Base-by-base conservation (phyloP, 2,797 vertebrate genomes). In the Pantherophis alleghaniensis region DNA sequence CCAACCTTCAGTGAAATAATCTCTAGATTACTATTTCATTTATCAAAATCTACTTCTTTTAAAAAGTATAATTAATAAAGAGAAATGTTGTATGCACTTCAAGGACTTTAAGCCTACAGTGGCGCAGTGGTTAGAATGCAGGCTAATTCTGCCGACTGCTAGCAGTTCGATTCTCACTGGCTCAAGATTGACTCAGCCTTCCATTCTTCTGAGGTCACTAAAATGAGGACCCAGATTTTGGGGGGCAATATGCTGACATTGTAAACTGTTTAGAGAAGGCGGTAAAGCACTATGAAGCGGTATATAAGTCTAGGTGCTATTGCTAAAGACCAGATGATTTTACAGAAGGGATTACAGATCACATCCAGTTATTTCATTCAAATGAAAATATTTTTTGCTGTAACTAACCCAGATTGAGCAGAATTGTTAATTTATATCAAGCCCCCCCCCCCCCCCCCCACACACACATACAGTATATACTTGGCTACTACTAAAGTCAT, bases 1-100 rank as follows among this genome's bases (percentile, higher is more conserved):
- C 61, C 0, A 0, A 26, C 0, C 0, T 5, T 4, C 28, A 12
- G 10, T 86, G 91, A 74, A 94, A 88, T 57, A 92, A 10, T 86
- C 91, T 90, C 32, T 60, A n/a, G 56, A 32, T 53, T 42, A 53
- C 90, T 90, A 18, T 92, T 95, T 91, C 69, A 47, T 47, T 20
- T 47, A 83, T 83, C 10, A 83, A 79, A 83, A 24, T 83, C 42
- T 11, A 42, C 20, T 83, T 83, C 5, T 42, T 79, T 74, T 26
- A 28, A 13, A 88, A 60, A 20, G 7, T 28, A 18, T 4, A 28
- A 24, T 28, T 55, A 51, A 47, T 90, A 93, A 74, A 69, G 86
- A 56, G 5, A 24, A 91, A 60, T 4, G 7, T 90, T 69, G 13
- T 7, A 18, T 24, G 59, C 47, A 14, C 4, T 42, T 59, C 56